Percentiles rank a stretch among this genome's conserved stretches.
Conservation (phyloP, 2,888 invertebrate genomes). For the Phyto melanocephala region DNA sequence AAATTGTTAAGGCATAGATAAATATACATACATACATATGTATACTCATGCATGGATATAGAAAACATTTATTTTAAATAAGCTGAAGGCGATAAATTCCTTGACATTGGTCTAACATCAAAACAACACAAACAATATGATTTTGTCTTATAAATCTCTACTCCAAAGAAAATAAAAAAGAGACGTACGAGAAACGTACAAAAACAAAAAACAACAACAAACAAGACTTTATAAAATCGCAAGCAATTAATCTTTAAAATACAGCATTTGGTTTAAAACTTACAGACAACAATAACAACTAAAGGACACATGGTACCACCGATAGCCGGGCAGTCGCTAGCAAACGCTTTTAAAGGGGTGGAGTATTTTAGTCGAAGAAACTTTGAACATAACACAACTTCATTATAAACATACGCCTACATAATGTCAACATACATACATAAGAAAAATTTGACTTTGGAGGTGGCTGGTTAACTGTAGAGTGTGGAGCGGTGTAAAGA, state of each 20-base stretch:
- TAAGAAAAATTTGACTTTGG: slow-evolving; percentile 4
- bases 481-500: not conserved
- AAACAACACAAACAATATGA: slow-evolving; percentile 39
- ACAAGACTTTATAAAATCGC: slow-evolving; percentile 60
- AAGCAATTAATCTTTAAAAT: slow-evolving; percentile 61
- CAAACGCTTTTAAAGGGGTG: slow-evolving; percentile 41
- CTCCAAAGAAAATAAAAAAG: not conserved
- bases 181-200: not conserved
- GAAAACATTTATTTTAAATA: slow-evolving; percentile 18
- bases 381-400: slow-evolving; percentile 61
- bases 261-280: slow-evolving; percentile 23
- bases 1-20: slow-evolving; percentile 14
- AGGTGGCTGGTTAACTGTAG: not conserved
- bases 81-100: slow-evolving; percentile 62
- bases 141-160: slow-evolving; percentile 44
- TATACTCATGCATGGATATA: slow-evolving; percentile 12
- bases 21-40: not conserved
- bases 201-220: slow-evolving; percentile 13
- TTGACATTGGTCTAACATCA: slow-evolving; percentile 63
- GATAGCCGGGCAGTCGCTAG: not conserved
- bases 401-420: slow-evolving; percentile 64
- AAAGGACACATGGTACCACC: not conserved
- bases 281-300: slow-evolving; percentile 1
- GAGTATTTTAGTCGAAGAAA: slow-evolving; percentile 21
- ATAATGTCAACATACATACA: slow-evolving; percentile 45